A percentile compares a stretch with the other conserved stretches of the same genome.
phyloP scores from a whole-genome alignment of 2,113 vertebrate genomes.

The Chaenogobius annularis region DNA sequence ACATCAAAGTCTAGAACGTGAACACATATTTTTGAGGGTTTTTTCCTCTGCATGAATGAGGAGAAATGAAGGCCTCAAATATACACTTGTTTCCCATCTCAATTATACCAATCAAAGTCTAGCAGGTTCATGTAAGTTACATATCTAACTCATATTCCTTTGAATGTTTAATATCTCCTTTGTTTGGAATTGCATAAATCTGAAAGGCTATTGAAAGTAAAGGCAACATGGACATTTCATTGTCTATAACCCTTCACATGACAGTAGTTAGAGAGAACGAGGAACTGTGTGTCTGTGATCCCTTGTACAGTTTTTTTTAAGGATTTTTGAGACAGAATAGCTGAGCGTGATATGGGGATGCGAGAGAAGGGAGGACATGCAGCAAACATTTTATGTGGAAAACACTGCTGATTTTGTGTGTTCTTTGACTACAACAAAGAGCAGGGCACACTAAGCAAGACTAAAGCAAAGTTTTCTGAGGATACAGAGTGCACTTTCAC shows the following conservation, averaged over 20 bases:
- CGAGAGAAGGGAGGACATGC: too few relatives aligned
- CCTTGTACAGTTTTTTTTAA: background rate
- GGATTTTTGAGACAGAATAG: too few relatives aligned
- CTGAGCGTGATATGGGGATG: too few relatives aligned
- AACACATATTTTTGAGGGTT: too few relatives aligned
- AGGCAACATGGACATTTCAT: too few relatives aligned
- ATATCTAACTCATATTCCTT: background rate
- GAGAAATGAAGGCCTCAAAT: too few relatives aligned
- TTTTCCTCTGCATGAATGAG: too few relatives aligned
- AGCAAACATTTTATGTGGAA: background rate
- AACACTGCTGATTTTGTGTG: background rate
- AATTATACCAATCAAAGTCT: too few relatives aligned
- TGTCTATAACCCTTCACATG: background rate
- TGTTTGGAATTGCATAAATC: background rate
- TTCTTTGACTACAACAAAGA: background rate
- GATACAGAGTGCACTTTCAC: background rate
- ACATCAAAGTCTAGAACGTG: too few relatives aligned
- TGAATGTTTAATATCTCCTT: too few relatives aligned
- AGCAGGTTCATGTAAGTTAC: too few relatives aligned
- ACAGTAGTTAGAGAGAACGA: background rate
- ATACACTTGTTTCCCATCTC: too few relatives aligned
- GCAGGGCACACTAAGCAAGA: background rate
- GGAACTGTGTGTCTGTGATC: background rate
- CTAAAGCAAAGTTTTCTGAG: background rate
- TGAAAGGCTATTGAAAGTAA: background rate